phyloP scores from a whole-genome alignment of 2,888 invertebrate species.

The Encarsia formosa region DNA sequence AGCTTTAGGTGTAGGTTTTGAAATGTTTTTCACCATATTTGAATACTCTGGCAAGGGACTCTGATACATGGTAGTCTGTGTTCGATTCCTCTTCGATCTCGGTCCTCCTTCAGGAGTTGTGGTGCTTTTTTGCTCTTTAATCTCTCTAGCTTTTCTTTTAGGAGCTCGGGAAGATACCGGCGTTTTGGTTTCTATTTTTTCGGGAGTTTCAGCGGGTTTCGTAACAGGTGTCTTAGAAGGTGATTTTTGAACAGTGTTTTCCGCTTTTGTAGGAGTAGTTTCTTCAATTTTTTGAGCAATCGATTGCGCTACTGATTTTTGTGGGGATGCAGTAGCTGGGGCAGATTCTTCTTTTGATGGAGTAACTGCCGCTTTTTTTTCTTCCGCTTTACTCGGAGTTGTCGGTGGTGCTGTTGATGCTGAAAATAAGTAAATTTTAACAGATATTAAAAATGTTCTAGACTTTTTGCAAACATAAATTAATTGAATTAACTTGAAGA shows the following conservation, averaged over 20 bases:
- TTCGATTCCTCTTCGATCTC: constrained; percentile 57
- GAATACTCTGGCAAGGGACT: constrained; percentile 79
- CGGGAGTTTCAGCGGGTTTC: constrained; percentile 28
- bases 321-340: constrained; percentile 8
- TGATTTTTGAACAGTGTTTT: constrained; percentile 29
- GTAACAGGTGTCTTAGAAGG: constrained; percentile 5
- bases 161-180: constrained; percentile 32
- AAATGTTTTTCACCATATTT: constrained; percentile 70
- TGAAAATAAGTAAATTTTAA: too few species aligned
- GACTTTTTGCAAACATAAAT: too few species aligned
- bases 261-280: constrained; percentile 13
- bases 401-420: constrained; percentile 4
- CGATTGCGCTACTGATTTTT: constrained; percentile 11
- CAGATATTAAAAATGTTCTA: too few species aligned
- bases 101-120: constrained; percentile 46
- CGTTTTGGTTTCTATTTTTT: constrained; percentile 14
- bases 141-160: constrained; percentile 45
- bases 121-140: constrained; percentile 41
- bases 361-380: constrained; percentile 40
- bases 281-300: constrained; percentile 29
- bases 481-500: too few species aligned
- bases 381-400: constrained; percentile 39
- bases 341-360: constrained; percentile 37
- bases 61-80: constrained; percentile 76
- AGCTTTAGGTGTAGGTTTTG: constrained; percentile 56